phyloP scores from a whole-genome alignment of 2,888 invertebrate species.

The Zeuzera pyrina region DNA sequence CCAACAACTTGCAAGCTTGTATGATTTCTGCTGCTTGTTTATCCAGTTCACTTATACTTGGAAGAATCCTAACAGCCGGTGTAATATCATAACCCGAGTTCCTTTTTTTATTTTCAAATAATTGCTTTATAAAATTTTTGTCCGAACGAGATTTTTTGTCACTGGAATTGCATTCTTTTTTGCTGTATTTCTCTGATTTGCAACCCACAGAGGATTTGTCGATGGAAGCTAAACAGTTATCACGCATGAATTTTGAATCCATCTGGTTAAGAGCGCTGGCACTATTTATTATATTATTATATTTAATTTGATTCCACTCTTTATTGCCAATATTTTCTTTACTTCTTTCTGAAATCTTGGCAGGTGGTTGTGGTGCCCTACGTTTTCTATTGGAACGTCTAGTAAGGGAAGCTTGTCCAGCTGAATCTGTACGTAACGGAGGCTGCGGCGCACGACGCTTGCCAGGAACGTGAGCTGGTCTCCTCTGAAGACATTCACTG shows the following conservation, averaged over 20 bases:
- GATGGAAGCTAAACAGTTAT: slow-evolving; percentile 14
- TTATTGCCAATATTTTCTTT: slow-evolving; percentile 20
- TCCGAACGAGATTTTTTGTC: slow-evolving; percentile 55
- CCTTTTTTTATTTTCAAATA: slow-evolving; percentile 58
- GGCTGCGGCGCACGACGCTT: slow-evolving; percentile 83
- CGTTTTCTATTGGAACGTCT: slow-evolving; percentile 49
- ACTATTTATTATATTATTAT: no score
- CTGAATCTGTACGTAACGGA: slow-evolving; percentile 45
- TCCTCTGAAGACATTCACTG: slow-evolving; percentile 75
- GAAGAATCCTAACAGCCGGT: slow-evolving; percentile 73
- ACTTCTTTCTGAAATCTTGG: slow-evolving; percentile 15
- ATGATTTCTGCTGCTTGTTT: slow-evolving; percentile 84
- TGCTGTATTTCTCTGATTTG: slow-evolving; percentile 38
- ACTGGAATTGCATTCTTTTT: slow-evolving; percentile 31
- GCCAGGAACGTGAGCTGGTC: slow-evolving; percentile 81
- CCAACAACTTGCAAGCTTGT: slow-evolving; percentile 52
- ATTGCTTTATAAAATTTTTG: slow-evolving; percentile 68
- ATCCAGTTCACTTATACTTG: slow-evolving; percentile 86
- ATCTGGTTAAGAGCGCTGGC: slow-evolving; percentile 20
- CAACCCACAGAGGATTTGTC: slow-evolving; percentile 21
- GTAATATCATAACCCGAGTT: slow-evolving; percentile 42
- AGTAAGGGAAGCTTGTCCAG: slow-evolving; percentile 51
- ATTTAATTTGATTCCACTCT: not conserved
- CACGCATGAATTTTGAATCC: slow-evolving; percentile 22
- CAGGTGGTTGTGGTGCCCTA: slow-evolving; percentile 72